These are phyloP conservation scores for Ahaetulla prasina DNA, from an alignment of 2,113 vertebrate genomes.

Conservation along the genomic window DNA sequence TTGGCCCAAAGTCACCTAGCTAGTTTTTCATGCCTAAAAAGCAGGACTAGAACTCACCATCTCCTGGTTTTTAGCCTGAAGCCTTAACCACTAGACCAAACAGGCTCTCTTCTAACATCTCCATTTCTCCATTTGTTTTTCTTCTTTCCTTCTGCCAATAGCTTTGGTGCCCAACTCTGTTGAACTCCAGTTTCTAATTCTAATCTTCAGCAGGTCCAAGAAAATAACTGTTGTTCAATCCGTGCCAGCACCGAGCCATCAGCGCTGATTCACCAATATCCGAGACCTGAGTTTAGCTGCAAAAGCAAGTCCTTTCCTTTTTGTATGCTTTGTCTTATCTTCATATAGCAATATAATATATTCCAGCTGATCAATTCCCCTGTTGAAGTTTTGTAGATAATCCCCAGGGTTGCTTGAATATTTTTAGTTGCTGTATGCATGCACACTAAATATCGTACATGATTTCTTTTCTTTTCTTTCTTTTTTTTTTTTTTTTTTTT, in stretches of 20 bases:
- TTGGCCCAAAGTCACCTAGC: background rate
- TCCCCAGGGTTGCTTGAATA: background rate
- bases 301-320: background rate
- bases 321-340: background rate
- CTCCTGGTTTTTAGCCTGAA: background rate
- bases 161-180: background rate
- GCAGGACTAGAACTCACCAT: background rate
- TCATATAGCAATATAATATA: background rate
- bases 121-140: background rate
- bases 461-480: no score
- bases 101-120: background rate
- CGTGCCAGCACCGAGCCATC: background rate
- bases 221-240: background rate
- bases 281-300: background rate
- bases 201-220: background rate
- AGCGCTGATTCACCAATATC: background rate
- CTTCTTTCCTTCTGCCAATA: background rate
- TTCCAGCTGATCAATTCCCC: background rate
- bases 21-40: background rate
- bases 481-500: no score
- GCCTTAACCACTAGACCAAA: background rate
- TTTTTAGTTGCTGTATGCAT: background rate
- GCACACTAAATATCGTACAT: background rate
- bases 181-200: background rate
- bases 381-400: background rate